A percentile compares a stretch with the other conserved stretches of the same genome.
These are phyloP conservation scores for Sebastes aleutianus DNA, from an alignment of 2,797 vertebrate species.

Conservation along the genomic window DNA sequence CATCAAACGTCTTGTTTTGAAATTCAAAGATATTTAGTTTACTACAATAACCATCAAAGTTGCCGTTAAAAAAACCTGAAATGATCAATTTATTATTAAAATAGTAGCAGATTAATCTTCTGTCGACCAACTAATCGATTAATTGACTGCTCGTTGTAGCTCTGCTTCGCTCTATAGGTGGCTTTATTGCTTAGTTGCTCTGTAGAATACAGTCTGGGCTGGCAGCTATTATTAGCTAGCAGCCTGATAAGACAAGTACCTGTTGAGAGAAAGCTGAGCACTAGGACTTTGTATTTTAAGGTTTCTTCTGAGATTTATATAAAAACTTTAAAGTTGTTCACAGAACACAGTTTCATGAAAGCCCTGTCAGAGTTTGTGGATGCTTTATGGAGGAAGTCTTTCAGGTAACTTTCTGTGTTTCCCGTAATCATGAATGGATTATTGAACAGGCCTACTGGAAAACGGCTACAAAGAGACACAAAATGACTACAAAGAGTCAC, in stretches of 20 bases:
- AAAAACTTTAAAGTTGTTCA: not conserved
- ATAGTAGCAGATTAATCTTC: no score
- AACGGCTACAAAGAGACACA: no score
- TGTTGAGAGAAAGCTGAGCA: slow-evolving; percentile 32
- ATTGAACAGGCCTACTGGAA: not conserved
- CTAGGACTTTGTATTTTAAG: not conserved
- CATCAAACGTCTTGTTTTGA: not conserved
- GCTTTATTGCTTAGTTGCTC: not conserved
- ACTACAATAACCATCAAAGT: not conserved
- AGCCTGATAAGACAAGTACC: slow-evolving; percentile 64
- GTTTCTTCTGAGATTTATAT: not conserved
- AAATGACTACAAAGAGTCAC: no score
- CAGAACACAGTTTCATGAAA: not conserved
- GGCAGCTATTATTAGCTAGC: slow-evolving; percentile 56
- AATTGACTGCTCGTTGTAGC: fast-evolving
- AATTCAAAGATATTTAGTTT: not conserved
- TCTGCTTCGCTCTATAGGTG: not conserved
- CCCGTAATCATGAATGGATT: not conserved
- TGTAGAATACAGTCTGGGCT: not conserved
- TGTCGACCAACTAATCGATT: not conserved
- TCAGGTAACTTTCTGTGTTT: not conserved
- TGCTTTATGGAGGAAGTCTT: not conserved
- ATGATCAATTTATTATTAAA: not conserved
- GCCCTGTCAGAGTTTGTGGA: not conserved
- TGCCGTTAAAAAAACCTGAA: not conserved